Evolutionary conservation across 2,113 vertebrate genomes (phyloP).

Genomic region (Rynchops niger): DNA sequence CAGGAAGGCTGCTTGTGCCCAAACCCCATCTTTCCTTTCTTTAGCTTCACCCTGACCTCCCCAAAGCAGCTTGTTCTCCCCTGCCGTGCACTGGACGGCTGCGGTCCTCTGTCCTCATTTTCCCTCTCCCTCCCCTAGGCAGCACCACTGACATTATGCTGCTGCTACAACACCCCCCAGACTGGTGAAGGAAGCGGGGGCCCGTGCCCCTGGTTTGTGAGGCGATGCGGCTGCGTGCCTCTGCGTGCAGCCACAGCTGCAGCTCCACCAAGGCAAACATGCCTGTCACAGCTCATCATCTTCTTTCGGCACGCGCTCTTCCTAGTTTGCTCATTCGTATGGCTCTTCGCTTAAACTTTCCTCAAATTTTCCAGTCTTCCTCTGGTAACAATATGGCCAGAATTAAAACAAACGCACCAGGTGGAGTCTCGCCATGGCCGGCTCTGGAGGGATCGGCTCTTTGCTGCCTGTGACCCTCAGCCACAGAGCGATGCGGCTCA

Average conservation of each 20-base stretch:
- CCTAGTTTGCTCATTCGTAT: not conserved
- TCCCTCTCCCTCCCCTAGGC: not conserved
- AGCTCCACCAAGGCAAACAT: conserved; percentile 24
- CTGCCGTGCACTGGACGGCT: fast-evolving
- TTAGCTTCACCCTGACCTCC: not conserved
- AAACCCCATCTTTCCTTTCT: not conserved
- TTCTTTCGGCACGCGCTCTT: not conserved
- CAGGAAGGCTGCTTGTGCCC: not conserved
- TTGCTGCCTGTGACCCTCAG: not conserved
- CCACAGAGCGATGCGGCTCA: fast-evolving
- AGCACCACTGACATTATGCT: not conserved
- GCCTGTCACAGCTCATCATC: not conserved
- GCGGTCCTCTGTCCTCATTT: not conserved
- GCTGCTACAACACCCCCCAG: not conserved
- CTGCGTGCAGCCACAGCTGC: not conserved
- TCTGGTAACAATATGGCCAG: not conserved
- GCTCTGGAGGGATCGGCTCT: not conserved
- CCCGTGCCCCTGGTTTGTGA: not conserved
- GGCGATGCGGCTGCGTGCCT: fast-evolving
- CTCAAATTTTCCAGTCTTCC: conserved; percentile 25
- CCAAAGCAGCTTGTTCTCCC: not conserved
- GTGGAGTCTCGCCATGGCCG: not conserved
- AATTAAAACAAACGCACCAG: not conserved
- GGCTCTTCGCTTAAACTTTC: not conserved
- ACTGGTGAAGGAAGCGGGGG: not conserved